phyloP scores from a whole-genome alignment of 2,888 invertebrate species.

The Malthinus flaveolus region DNA sequence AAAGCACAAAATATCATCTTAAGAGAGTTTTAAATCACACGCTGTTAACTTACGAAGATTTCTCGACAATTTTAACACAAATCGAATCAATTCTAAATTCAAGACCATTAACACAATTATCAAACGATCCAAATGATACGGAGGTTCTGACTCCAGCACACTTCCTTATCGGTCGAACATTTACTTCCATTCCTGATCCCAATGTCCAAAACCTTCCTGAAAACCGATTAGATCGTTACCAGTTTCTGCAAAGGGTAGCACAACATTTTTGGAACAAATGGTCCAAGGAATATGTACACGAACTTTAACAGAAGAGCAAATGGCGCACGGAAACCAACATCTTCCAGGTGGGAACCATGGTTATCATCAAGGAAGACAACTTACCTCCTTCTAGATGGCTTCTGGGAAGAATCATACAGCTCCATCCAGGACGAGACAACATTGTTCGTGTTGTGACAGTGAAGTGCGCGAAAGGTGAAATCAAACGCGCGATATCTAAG shows the following conservation, averaged over 20 bases:
- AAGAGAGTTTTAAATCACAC: slow-evolving; percentile 1
- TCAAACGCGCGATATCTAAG: slow-evolving; percentile 31
- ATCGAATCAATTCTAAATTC: slow-evolving; percentile 40
- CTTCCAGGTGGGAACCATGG: slow-evolving; percentile 37
- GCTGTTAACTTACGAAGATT: slow-evolving; percentile 20
- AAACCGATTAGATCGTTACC: slow-evolving; percentile 33
- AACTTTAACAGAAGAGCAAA: slow-evolving; percentile 33
- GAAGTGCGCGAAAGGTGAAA: slow-evolving; percentile 32
- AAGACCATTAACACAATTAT: slow-evolving; percentile 35
- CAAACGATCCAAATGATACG: slow-evolving; percentile 35
- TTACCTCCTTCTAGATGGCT: slow-evolving; percentile 40
- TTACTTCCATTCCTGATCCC: slow-evolving; percentile 36
- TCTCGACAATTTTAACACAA: slow-evolving; percentile 34
- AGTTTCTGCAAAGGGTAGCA: slow-evolving; percentile 28
- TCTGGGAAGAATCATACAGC: slow-evolving; percentile 33
- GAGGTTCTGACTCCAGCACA: slow-evolving; percentile 40
- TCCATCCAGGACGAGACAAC: slow-evolving; percentile 40
- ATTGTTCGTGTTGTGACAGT: slow-evolving; percentile 39
- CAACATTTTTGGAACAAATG: slow-evolving; percentile 36
- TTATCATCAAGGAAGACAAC: slow-evolving; percentile 42
- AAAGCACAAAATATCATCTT: not conserved
- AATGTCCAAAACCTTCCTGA: slow-evolving; percentile 26
- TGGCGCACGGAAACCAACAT: slow-evolving; percentile 25
- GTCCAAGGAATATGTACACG: slow-evolving; percentile 37
- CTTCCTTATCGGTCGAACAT: slow-evolving; percentile 40